Evolutionary conservation across 2,797 vertebrate genomes (phyloP), one percentile per base, ranked within the genome.

Genomic region (Ambastaia sidthimunki): DNA sequence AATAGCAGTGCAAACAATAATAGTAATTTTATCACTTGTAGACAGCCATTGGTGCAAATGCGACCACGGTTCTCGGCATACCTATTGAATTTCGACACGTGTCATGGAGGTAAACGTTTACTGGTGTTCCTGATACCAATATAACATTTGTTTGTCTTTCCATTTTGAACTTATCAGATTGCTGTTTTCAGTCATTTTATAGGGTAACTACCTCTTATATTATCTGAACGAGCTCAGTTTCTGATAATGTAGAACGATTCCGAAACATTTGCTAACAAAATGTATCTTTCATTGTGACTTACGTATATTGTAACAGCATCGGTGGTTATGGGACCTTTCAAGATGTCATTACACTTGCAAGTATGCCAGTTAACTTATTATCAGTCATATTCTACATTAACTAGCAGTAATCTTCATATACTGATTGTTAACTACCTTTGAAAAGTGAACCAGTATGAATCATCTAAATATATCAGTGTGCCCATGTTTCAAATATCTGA

Each of bases 341-440:
- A 75, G 91, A 94, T 74, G 92, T 92, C 84, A 93, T 94, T 81
- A 95, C 94, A 63, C 89, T 95, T 86, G 92, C 94, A 87, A 95
- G 95, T 95, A 93, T 88, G 90, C 84, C 21, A 15, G 66, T 79
- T 28, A 66, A 13, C 34, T 21, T 62, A 16, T 34, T 47, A 13
- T 25, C 1, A 28, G 15, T 37, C 13, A 34, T 70, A 34, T n/a
- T 71, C 31, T 62, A 37, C 11, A 18, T 57, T 37, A n/a, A 72
- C 5, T 23, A 11, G 10, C 7, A 41, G 37, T 37, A 37, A 74
- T 63, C 23, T 48, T 70, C 4, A 52, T 31, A n/a, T 16, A 12
- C 23, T 37, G n/a, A 7, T 75, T 75, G 73, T 1, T 4, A 60
- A 74, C 15, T 34, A 12, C 6, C 25, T 48, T 4, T 28, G 12